Percentiles rank a stretch among this genome's conserved stretches.
Evolutionary conservation across 2,797 vertebrate species (phyloP).

Genomic region (Siniperca obscura): DNA sequence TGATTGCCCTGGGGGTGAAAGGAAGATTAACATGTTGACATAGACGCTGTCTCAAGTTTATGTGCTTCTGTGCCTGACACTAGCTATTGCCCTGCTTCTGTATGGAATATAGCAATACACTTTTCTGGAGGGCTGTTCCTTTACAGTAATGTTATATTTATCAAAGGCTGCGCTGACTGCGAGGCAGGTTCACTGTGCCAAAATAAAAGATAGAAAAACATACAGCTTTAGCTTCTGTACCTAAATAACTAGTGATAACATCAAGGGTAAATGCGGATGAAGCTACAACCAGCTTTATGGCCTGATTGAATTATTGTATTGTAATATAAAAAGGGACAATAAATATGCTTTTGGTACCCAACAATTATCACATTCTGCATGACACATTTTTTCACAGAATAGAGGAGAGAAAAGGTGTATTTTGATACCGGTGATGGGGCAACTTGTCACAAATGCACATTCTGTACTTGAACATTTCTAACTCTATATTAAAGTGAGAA

Average conservation of each 20-base stretch:
- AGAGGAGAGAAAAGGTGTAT: no score
- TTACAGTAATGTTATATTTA: not conserved
- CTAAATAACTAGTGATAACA: not conserved
- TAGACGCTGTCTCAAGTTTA: not conserved
- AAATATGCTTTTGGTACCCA: no score
- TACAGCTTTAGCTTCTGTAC: not conserved
- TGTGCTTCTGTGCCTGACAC: not conserved
- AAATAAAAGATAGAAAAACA: not conserved
- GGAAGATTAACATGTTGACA: not conserved
- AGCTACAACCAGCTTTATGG: not conserved
- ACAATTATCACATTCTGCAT: not conserved
- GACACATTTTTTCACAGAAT: not conserved
- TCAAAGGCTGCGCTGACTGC: not conserved
- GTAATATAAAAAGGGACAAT: fast-evolving
- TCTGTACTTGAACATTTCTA: no score
- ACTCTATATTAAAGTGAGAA: no score
- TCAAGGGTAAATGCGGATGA: not conserved
- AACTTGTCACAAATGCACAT: no score
- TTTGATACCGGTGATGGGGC: no score
- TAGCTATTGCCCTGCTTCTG: not conserved
- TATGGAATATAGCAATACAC: not conserved
- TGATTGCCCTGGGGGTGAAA: not conserved
- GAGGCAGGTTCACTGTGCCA: not conserved
- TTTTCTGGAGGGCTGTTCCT: not conserved
- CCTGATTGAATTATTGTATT: not conserved